phyloP scores from a whole-genome alignment of 2,797 vertebrate genomes.

The Choloepus didactylus region DNA sequence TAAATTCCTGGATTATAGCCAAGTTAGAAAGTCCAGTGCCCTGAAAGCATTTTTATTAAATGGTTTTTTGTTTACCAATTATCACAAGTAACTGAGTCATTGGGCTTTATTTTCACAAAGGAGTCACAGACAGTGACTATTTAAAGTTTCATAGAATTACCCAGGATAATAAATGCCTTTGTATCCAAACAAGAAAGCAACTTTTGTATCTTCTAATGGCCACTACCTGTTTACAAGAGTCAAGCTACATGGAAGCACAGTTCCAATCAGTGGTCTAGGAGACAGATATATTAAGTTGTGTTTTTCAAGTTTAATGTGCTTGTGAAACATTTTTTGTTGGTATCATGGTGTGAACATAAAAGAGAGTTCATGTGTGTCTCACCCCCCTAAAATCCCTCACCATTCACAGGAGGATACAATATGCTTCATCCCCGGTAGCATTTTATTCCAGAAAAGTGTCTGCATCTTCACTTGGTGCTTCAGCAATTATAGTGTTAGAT shows the following conservation, averaged over 20 bases:
- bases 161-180: background rate
- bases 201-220: background rate
- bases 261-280: background rate
- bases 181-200: background rate
- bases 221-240: background rate
- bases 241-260: background rate
- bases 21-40: background rate
- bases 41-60: conserved; percentile 54
- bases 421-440: background rate
- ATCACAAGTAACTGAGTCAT: background rate
- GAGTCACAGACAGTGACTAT: background rate
- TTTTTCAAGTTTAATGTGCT: background rate
- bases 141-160: background rate
- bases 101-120: conserved; percentile 19
- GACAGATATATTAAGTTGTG: background rate
- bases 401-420: background rate
- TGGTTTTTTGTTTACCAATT: conserved; percentile 30
- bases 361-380: background rate
- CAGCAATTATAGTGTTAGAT: background rate
- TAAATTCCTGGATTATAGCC: background rate
- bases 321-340: background rate
- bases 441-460: background rate
- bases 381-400: background rate
- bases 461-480: background rate
- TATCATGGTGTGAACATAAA: background rate